Conservation (phyloP, 1,140 invertebrate genomes). For the Pollicipes pollicipes region DNA sequence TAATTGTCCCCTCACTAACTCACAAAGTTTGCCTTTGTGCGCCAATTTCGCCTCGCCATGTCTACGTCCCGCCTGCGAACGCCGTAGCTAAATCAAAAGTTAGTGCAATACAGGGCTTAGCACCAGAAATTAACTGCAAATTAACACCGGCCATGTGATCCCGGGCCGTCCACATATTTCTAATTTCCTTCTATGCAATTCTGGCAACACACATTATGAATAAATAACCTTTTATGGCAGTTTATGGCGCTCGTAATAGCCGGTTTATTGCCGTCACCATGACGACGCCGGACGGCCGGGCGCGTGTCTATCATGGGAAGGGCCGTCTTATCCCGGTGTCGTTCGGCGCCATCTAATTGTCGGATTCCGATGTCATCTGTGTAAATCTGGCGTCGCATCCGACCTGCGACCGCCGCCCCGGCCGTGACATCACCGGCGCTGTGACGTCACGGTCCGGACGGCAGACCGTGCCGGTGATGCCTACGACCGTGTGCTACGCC, state of each 20-base stretch:
- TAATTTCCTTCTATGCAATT: constrained; percentile 2
- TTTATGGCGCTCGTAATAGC: not conserved
- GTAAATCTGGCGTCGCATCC: not conserved
- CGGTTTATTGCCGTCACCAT: not conserved
- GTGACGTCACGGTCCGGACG: no score
- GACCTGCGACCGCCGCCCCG: not conserved
- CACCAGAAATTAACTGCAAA: not conserved
- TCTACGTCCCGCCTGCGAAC: not conserved
- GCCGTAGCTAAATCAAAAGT: not conserved
- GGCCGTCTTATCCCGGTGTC: not conserved
- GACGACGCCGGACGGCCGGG: not conserved
- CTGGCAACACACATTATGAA: constrained; percentile 1
- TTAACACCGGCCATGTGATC: not conserved
- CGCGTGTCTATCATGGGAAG: not conserved
- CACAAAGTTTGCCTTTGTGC: not conserved
- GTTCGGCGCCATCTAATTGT: not conserved
- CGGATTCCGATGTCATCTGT: not conserved
- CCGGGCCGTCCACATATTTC: not conserved
- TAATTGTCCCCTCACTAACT: not conserved
- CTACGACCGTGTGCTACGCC: no score
- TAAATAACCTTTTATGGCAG: not conserved
- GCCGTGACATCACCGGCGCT: not conserved
- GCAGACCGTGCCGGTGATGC: no score
- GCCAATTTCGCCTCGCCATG: not conserved
- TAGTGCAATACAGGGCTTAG: constrained; percentile 1